Conservation (phyloP, 2,888 invertebrate species). For the Zelleria hepariella region DNA sequence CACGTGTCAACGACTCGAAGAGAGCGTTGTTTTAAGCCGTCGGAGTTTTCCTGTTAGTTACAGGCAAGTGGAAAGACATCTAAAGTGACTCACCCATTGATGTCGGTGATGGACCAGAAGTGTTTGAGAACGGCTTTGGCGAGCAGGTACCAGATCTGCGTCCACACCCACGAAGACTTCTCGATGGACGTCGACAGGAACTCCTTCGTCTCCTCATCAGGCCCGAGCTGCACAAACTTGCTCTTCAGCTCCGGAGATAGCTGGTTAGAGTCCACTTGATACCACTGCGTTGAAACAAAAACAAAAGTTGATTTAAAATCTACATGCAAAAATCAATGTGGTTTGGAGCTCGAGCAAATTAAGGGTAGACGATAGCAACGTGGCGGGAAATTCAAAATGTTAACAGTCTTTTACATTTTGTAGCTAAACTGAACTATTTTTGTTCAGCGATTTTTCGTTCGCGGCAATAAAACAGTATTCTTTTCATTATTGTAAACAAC, state of each 20-base stretch:
- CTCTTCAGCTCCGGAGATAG: constrained; percentile 67
- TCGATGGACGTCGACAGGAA: constrained; percentile 83
- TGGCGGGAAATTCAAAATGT: too few species aligned
- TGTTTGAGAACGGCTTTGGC: constrained; percentile 87
- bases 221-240: constrained; percentile 76
- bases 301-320: not conserved
- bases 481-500: too few species aligned
- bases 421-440: too few species aligned
- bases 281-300: constrained; percentile 75
- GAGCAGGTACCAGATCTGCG: constrained; percentile 91
- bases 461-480: too few species aligned
- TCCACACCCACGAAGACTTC: constrained; percentile 88
- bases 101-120: constrained; percentile 95
- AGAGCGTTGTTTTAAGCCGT: not conserved
- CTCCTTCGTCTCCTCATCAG: constrained; percentile 80
- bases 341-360: not conserved
- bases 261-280: constrained; percentile 72
- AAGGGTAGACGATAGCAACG: too few species aligned
- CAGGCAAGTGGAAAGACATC: not conserved
- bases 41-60: not conserved
- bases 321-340: not conserved
- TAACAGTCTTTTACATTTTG: too few species aligned
- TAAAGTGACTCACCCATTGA: constrained; percentile 84
- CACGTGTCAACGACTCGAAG: not conserved
- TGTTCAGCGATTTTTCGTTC: too few species aligned